Conservation (phyloP, 2,888 invertebrate genomes). For the Capitulum mitella region DNA sequence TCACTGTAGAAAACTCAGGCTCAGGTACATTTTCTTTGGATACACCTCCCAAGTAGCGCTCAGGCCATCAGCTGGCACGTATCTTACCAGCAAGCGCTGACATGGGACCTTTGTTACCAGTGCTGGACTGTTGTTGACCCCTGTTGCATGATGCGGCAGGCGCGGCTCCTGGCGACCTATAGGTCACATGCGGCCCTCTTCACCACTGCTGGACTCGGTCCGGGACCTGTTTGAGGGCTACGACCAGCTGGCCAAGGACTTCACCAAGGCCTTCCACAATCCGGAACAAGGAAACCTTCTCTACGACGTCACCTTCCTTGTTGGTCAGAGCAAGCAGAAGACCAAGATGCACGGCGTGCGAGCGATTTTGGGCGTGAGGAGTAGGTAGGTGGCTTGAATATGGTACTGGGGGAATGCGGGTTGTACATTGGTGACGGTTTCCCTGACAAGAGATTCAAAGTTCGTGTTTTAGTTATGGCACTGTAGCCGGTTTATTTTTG, state of each 20-base stretch:
- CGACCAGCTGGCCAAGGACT: constrained; percentile 87
- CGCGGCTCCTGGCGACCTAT: constrained; percentile 87
- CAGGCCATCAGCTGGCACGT: too few relatives aligned
- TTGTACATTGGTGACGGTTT: too few relatives aligned
- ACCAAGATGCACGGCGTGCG: constrained; percentile 81
- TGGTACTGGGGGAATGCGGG: too few relatives aligned
- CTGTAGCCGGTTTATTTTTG: too few relatives aligned
- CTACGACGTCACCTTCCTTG: constrained; percentile 84
- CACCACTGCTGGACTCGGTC: constrained; percentile 83
- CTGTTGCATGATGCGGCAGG: constrained; percentile 44
- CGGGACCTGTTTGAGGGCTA: constrained; percentile 87
- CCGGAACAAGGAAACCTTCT: constrained; percentile 56
- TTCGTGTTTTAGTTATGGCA: too few relatives aligned
- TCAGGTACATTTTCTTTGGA: too few relatives aligned
- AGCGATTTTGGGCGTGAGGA: constrained; percentile 82
- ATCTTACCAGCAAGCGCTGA: too few relatives aligned
- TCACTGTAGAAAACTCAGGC: too few relatives aligned
- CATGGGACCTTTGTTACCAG: too few relatives aligned
- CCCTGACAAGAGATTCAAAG: too few relatives aligned
- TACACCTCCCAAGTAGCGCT: too few relatives aligned
- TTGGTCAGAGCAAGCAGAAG: constrained; percentile 86
- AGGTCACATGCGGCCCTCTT: constrained; percentile 88
- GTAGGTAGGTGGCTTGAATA: constrained; percentile 57
- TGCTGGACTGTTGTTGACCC: too few relatives aligned
- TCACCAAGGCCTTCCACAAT: constrained; percentile 79